Evolutionary conservation across 2,888 invertebrate species (phyloP).

Genomic region (Timema podura): DNA sequence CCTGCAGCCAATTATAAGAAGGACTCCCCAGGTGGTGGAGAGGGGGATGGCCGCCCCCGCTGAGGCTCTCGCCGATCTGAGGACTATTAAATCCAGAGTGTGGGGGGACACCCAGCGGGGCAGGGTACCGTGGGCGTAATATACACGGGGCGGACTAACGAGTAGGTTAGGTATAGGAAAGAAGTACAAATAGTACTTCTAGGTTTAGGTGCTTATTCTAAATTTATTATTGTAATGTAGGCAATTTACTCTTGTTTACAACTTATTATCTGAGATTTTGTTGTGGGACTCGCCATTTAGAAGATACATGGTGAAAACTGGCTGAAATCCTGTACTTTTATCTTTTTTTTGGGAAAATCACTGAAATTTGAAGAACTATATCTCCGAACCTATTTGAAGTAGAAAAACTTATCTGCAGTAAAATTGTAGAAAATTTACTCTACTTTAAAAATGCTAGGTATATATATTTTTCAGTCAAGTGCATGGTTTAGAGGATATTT

Average conservation of each 20-base stretch:
- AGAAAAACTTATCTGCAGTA: neutral
- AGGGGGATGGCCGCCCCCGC: too few species aligned
- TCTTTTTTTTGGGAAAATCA: neutral
- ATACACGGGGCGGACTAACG: too few species aligned
- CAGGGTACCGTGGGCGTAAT: too few species aligned
- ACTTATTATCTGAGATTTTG: neutral
- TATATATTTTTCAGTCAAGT: neutral
- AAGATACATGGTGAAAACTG: neutral
- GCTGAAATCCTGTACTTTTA: neutral
- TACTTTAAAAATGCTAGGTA: neutral
- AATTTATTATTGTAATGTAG: neutral
- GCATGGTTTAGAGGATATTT: neutral
- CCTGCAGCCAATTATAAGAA: too few species aligned
- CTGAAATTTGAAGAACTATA: neutral
- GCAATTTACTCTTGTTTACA: neutral
- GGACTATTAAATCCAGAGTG: too few species aligned
- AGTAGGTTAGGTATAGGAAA: too few species aligned
- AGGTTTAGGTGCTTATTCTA: too few species aligned
- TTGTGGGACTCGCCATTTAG: neutral
- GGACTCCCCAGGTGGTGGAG: too few species aligned
- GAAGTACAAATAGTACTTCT: too few species aligned
- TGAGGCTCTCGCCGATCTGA: too few species aligned
- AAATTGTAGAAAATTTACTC: neutral
- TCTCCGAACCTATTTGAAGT: neutral
- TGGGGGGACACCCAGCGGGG: too few species aligned